These are phyloP conservation scores for Platorchestia sp. DNA, from an alignment of 1,140 invertebrate species.

Conservation along the genomic window DNA sequence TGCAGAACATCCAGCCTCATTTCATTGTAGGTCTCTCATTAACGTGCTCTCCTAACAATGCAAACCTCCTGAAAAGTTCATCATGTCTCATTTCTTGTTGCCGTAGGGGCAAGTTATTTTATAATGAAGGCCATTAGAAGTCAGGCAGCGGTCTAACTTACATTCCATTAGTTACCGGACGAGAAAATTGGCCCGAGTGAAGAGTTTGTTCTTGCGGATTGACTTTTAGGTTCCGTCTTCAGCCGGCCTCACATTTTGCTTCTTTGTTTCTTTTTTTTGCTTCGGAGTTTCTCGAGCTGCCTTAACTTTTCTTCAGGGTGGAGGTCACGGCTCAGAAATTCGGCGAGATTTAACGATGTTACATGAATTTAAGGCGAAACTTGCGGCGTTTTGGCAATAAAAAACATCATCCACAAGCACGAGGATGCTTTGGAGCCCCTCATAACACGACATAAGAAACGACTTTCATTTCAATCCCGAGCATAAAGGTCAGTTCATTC, in stretches of 20 bases:
- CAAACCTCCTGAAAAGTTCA: neutral
- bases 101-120: conserved; percentile 33
- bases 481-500: neutral
- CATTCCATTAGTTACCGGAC: conserved; percentile 54
- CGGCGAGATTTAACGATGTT: neutral
- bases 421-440: neutral
- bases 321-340: neutral
- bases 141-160: conserved; percentile 46
- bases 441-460: neutral
- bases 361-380: neutral
- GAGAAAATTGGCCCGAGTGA: conserved; percentile 49
- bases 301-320: neutral
- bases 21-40: neutral
- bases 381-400: neutral
- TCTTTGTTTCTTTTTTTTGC: neutral
- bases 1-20: neutral
- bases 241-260: neutral
- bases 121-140: conserved; percentile 53
- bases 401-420: neutral
- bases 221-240: conserved; percentile 38
- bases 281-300: neutral
- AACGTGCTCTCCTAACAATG: neutral
- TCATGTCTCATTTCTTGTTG: conserved; percentile 14
- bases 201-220: conserved; percentile 52
- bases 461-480: neutral